Evolutionary conservation across 2,888 invertebrate species (phyloP).

Genomic region (Boloria euphrosyne): DNA sequence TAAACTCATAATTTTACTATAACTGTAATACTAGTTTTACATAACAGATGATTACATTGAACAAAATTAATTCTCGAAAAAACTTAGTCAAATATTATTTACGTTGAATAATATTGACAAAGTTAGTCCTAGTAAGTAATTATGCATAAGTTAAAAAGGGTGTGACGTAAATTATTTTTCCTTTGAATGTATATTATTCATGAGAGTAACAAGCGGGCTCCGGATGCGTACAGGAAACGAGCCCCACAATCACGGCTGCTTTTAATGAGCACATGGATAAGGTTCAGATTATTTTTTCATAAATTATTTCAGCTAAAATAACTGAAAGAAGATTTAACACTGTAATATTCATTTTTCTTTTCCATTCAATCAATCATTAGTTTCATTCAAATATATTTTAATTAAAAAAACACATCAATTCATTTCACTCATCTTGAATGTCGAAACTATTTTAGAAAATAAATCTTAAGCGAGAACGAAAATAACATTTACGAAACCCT

Average conservation of each 20-base stretch:
- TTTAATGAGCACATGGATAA: conserved; percentile 42
- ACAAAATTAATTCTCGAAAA: not conserved
- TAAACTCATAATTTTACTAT: not conserved
- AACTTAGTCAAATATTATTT: not conserved
- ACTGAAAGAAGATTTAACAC: no score
- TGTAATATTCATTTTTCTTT: no score
- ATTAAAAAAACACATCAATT: not conserved
- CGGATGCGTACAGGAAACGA: conserved; percentile 53
- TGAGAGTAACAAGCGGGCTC: conserved; percentile 53
- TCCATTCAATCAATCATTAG: no score
- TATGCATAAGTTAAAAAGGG: conserved; percentile 36
- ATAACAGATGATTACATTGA: no score
- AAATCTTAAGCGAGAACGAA: conserved; percentile 52
- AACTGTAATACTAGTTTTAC: no score
- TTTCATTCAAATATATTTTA: not conserved
- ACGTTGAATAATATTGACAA: not conserved
- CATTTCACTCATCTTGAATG: conserved; percentile 17
- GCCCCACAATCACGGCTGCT: conserved; percentile 45
- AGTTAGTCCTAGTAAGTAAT: conserved; percentile 3
- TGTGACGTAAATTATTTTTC: conserved; percentile 50
- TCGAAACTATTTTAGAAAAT: conserved; percentile 53
- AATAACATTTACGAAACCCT: conserved; percentile 62
- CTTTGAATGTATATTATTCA: conserved; percentile 55
- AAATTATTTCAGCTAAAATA: no score
- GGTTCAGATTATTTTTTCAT: conserved; percentile 17